These are phyloP conservation scores for Drosophila lacteicornis DNA, from an alignment of 1,140 invertebrate species.

Conservation along the genomic window DNA sequence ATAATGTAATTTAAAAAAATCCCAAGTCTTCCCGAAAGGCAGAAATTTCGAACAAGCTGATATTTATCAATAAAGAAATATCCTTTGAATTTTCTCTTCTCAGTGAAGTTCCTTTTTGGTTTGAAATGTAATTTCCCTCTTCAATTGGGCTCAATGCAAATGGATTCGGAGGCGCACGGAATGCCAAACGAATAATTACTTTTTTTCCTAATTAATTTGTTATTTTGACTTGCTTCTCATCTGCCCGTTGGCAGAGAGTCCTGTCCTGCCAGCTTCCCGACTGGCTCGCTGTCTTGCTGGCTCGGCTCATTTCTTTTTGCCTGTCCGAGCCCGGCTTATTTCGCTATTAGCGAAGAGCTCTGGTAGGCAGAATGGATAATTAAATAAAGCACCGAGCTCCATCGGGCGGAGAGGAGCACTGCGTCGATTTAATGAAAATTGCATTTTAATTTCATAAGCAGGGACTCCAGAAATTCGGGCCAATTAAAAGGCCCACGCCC, in stretches of 20 bases:
- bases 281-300: background rate
- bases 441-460: conserved; percentile 81
- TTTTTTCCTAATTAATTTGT: conserved; percentile 80
- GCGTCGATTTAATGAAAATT: conserved; percentile 67
- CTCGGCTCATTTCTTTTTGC: conserved; percentile 36
- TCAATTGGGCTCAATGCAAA: conserved; percentile 53
- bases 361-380: conserved; percentile 67
- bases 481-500: conserved; percentile 39
- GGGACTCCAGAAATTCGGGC: conserved; percentile 10
- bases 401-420: conserved; percentile 1
- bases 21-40: too few species aligned
- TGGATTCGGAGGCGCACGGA: conserved; percentile 23
- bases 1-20: too few species aligned
- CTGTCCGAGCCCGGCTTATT: conserved; percentile 38
- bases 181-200: conserved; percentile 59
- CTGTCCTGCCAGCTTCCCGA: conserved; percentile 11
- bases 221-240: conserved; percentile 68
- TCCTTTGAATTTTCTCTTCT: background rate
- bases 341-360: conserved; percentile 58
- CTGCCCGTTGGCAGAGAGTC: conserved; percentile 17
- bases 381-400: conserved; percentile 51
- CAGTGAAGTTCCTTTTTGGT: background rate
- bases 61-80: too few species aligned
- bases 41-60: too few species aligned
- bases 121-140: conserved; percentile 40